Conservation (phyloP, 2,113 vertebrate species). For the Bombycilla garrulus region DNA sequence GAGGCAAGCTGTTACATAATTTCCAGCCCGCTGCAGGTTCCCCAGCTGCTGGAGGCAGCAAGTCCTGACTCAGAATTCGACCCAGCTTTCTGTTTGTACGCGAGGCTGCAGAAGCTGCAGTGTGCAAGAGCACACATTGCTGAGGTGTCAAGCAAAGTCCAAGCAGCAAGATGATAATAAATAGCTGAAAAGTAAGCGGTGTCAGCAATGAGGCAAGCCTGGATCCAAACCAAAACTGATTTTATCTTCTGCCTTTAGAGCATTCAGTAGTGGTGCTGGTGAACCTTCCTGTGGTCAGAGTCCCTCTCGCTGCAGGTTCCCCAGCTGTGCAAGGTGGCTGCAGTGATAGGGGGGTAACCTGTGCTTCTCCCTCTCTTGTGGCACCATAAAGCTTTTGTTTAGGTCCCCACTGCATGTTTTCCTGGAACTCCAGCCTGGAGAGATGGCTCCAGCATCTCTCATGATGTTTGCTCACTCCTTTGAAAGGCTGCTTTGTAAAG, state of each 20-base stretch:
- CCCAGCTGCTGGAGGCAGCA: accelerated
- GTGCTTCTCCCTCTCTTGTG: background rate
- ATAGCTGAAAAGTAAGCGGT: background rate
- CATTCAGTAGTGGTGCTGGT: background rate
- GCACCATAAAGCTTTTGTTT: background rate
- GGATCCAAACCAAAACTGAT: background rate
- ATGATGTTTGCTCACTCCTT: background rate
- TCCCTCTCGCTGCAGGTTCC: background rate
- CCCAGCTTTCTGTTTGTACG: background rate
- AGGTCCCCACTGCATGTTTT: background rate
- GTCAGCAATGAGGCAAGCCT: background rate
- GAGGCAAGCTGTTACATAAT: background rate
- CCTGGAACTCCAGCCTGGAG: background rate
- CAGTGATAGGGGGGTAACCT: too few relatives aligned
- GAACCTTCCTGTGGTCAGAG: background rate
- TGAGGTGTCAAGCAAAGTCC: background rate
- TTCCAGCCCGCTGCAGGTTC: background rate
- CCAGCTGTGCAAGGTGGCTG: background rate
- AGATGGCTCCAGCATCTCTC: background rate
- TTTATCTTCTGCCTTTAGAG: background rate
- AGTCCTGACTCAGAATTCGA: background rate
- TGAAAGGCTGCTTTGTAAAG: background rate
- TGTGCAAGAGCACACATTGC: accelerated
- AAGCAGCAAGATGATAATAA: background rate
- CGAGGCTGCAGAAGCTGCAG: background rate